Evolutionary conservation across 2,888 invertebrate genomes (phyloP).

Genomic region (Didymodactylos carnosus): DNA sequence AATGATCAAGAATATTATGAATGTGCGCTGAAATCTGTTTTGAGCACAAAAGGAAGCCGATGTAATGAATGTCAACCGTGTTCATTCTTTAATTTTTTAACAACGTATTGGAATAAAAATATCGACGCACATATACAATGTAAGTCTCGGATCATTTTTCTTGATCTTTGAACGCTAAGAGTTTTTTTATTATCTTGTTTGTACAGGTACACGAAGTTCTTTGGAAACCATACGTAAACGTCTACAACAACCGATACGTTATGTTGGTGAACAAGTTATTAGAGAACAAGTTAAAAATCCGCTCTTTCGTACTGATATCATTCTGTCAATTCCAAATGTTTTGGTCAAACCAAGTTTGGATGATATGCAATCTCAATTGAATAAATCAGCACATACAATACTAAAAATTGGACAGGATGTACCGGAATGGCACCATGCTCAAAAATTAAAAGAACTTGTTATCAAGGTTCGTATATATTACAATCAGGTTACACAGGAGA

Average conservation of each 20-base stretch:
- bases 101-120: constrained; percentile 61
- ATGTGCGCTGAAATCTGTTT: constrained; percentile 24
- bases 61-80: constrained; percentile 31
- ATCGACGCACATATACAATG: constrained; percentile 62
- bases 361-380: constrained; percentile 66
- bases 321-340: constrained; percentile 66
- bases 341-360: constrained; percentile 67
- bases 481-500: constrained; percentile 4
- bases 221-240: constrained; percentile 33
- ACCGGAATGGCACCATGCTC: constrained; percentile 68
- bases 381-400: constrained; percentile 60
- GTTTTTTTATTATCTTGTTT: constrained; percentile 18
- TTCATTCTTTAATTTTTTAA: constrained; percentile 28
- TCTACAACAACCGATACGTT: constrained; percentile 28
- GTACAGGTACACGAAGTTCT: constrained; percentile 30
- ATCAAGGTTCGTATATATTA: constrained; percentile 5
- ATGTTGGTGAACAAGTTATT: constrained; percentile 23
- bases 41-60: constrained; percentile 27
- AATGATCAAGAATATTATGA: constrained; percentile 21
- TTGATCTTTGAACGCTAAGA: background rate
- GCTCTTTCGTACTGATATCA: constrained; percentile 58
- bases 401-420: constrained; percentile 69
- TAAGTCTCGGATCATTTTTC: too few relatives aligned
- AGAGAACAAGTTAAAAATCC: constrained; percentile 21
- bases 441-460: constrained; percentile 41